Evolutionary conservation across 2,797 vertebrate species (phyloP).

Genomic region (Somateria mollissima): DNA sequence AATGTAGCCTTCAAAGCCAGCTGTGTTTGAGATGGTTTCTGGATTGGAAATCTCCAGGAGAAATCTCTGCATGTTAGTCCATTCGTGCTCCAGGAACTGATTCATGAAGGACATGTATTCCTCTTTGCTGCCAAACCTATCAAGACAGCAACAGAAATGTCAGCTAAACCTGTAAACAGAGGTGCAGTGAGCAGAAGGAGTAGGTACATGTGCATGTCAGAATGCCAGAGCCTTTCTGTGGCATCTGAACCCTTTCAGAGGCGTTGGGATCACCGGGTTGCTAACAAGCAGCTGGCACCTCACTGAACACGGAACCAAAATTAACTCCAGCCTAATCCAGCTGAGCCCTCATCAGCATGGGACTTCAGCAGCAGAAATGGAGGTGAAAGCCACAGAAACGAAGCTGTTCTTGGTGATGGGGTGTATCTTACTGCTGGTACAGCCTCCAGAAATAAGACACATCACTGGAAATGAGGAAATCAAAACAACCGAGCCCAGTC

Average conservation of each 20-base stretch:
- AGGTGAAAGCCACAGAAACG: not conserved
- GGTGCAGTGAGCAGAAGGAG: not conserved
- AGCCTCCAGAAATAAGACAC: not conserved
- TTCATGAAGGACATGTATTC: constrained; percentile 99
- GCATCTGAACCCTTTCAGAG: not conserved
- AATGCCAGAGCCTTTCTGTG: not conserved
- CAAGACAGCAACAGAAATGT: not conserved
- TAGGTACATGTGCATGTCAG: rapidly evolving
- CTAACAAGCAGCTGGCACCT: not conserved
- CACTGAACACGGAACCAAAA: not conserved
- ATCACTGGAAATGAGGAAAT: not conserved
- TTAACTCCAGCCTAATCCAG: not conserved
- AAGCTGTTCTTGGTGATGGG: not conserved
- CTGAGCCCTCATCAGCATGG: rapidly evolving
- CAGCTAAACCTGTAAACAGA: not conserved
- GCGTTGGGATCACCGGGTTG: not conserved
- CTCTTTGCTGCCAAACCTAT: constrained; percentile 97
- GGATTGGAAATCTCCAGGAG: constrained; percentile 97
- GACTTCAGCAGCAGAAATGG: not conserved
- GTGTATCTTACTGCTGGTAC: not conserved
- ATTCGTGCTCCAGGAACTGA: constrained; percentile 97
- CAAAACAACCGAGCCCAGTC: not conserved
- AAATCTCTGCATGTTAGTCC: constrained; percentile 99
- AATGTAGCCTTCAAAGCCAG: constrained; percentile 96
- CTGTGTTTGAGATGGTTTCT: constrained; percentile 95